These are phyloP conservation scores for Slavum lentiscoides DNA, from an alignment of 2,888 invertebrate species.

Conservation along the genomic window DNA sequence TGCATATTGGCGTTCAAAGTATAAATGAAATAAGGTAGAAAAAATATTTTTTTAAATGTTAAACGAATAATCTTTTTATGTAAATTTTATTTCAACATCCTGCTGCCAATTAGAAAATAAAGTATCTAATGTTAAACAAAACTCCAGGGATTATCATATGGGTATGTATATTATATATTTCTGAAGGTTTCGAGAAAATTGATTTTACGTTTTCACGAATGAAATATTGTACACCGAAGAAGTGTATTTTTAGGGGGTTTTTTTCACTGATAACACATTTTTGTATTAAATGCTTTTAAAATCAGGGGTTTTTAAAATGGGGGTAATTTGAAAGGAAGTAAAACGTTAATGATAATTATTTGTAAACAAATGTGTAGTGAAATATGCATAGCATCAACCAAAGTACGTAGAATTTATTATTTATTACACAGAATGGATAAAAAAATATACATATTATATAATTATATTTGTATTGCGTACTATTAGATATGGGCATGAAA, in stretches of 20 bases:
- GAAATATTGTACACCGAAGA: not conserved
- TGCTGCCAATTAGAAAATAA: not conserved
- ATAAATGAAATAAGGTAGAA: constrained; percentile 30
- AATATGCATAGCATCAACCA: too few relatives aligned
- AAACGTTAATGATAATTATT: too few relatives aligned
- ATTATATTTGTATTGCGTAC: too few relatives aligned
- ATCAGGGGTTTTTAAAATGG: too few relatives aligned
- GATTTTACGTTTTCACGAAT: not conserved
- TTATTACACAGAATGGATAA: too few relatives aligned
- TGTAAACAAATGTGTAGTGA: too few relatives aligned
- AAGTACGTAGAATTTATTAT: too few relatives aligned
- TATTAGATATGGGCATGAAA: too few relatives aligned
- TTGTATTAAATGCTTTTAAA: not conserved
- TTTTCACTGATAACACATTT: not conserved
- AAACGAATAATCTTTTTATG: constrained; percentile 19
- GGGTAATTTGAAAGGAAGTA: too few relatives aligned
- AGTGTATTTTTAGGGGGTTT: not conserved
- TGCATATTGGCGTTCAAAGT: not conserved
- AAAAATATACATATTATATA: too few relatives aligned
- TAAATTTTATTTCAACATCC: not conserved
- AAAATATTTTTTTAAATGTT: constrained; percentile 12
- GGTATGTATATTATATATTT: too few relatives aligned
- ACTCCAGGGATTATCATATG: not conserved
- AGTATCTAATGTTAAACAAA: not conserved
- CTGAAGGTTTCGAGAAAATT: not conserved